Percentiles rank a stretch among this genome's conserved stretches.
These are phyloP conservation scores for Dipodomys ordii DNA, from an alignment of 2,113 vertebrate species.

Conservation along the genomic window DNA sequence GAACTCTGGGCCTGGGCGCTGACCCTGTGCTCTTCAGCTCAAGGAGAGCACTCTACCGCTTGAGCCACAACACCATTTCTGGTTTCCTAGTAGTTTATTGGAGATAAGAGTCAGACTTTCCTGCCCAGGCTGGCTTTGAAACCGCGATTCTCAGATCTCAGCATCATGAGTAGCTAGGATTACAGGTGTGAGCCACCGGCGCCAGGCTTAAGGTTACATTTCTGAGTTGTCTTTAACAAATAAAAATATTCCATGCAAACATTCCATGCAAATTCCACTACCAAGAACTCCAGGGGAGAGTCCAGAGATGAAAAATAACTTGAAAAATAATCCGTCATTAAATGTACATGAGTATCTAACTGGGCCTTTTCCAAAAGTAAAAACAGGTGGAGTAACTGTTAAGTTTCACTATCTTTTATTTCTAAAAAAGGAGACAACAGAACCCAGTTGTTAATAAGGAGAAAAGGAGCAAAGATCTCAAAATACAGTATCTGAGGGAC, in stretches of 20 bases:
- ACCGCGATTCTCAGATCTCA: too few relatives aligned
- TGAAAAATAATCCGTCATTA: conserved; percentile 6
- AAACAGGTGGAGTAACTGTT: conserved; percentile 42
- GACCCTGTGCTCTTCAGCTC: too few relatives aligned
- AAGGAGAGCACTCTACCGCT: too few relatives aligned
- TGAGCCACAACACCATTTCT: too few relatives aligned
- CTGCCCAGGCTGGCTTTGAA: too few relatives aligned
- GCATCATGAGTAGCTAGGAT: too few relatives aligned
- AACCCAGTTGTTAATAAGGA: conserved; percentile 6
- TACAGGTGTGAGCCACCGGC: too few relatives aligned
- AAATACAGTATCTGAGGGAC: not conserved
- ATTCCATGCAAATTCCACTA: not conserved
- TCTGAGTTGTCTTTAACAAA: conserved; percentile 20
- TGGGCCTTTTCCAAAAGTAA: not conserved
- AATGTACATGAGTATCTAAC: not conserved
- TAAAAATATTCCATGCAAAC: conserved; percentile 40
- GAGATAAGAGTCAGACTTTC: too few relatives aligned
- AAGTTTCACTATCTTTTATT: conserved; percentile 26
- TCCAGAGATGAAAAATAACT: not conserved
- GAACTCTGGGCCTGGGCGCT: too few relatives aligned
- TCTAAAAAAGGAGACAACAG: not conserved
- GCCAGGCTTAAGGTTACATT: not conserved
- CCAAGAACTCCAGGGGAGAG: not conserved
- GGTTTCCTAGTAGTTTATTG: too few relatives aligned
- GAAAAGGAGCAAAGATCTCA: not conserved